Base-by-base conservation (phyloP, 2,888 invertebrate genomes). In the Drosophila meridiana region DNA sequence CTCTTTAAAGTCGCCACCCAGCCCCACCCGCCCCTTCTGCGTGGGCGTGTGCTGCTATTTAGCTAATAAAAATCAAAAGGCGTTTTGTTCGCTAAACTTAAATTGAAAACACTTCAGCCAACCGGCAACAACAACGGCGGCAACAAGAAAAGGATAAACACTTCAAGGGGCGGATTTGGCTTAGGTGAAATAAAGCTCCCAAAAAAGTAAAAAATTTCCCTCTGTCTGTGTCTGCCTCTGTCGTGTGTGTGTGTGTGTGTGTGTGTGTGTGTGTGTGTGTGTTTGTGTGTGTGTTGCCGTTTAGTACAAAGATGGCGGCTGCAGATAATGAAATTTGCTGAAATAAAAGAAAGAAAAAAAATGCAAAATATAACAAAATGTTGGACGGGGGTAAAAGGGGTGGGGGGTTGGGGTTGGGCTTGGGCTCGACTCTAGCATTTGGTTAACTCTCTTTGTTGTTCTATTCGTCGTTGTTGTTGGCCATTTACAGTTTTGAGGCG, bases 51-150 rank as follows among this genome's bases (percentile, higher is more conserved):
- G 58, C n/a, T 62, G 77, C 66, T 59, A 66, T 69, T 59, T 69
- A 67, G 80, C 90, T 85, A 90, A 90, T 89, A 89, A 86, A 86
- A 90, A 86, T 90, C 89, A 90, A 89, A 86, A 86, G 86, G 90
- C 90, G 87, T 89, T 93, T 92, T 92, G 92, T 92, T 92, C 87
- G 83, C 86, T 90, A 90, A 92, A 93, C 92, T 92, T 91, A 91
- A 93, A 93, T 93, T 93, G 93, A 93, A 93, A 92, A 91, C 90
- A 93, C 93, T 93, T 92, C 86, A 68, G 89, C 69, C 61, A 55
- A 74, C 36, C 64, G 38, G 34, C 64, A 61, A 47, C 83, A 65
- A 64, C 40, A 58, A 48, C 69, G 58, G 43, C 40, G 53, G 32
- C 14, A 85, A 71, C 69, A 72, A 50, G 32, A 50, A 89, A 90